These are phyloP conservation scores for Pissodes strobi DNA, from an alignment of 1,140 invertebrate genomes.

Conservation along the genomic window DNA sequence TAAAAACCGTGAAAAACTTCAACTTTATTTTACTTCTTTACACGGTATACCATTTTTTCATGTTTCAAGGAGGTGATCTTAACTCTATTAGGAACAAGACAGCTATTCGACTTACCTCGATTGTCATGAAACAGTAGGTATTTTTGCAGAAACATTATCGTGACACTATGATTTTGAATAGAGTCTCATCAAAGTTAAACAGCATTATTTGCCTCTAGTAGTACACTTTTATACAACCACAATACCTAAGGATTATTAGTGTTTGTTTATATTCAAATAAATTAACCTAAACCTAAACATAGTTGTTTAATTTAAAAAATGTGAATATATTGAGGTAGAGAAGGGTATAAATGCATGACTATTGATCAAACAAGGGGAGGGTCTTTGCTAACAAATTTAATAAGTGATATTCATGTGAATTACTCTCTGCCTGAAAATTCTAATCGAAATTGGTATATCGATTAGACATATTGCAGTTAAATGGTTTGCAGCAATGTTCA, in stretches of 20 bases:
- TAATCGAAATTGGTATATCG: too few relatives aligned
- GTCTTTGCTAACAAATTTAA: constrained; percentile 3
- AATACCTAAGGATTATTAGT: too few relatives aligned
- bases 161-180: not conserved
- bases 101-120: constrained; percentile 42
- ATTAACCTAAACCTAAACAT: not conserved
- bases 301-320: not conserved
- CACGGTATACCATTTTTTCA: too few relatives aligned
- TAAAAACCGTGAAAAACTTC: too few relatives aligned
- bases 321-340: not conserved
- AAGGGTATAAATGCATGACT: not conserved
- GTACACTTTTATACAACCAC: too few relatives aligned
- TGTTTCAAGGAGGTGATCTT: too few relatives aligned
- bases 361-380: constrained; percentile 38
- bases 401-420: constrained; percentile 6
- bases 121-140: constrained; percentile 37
- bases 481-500: too few relatives aligned
- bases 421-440: too few relatives aligned
- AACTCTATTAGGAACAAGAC: too few relatives aligned
- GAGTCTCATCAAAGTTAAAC: not conserved
- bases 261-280: too few relatives aligned
- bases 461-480: too few relatives aligned
- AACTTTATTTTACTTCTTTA: too few relatives aligned
- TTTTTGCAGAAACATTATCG: constrained; percentile 39
- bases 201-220: not conserved